These are phyloP conservation scores for Cephalopachus bancanus DNA, from an alignment of 2,797 vertebrate species.

Conservation along the genomic window DNA sequence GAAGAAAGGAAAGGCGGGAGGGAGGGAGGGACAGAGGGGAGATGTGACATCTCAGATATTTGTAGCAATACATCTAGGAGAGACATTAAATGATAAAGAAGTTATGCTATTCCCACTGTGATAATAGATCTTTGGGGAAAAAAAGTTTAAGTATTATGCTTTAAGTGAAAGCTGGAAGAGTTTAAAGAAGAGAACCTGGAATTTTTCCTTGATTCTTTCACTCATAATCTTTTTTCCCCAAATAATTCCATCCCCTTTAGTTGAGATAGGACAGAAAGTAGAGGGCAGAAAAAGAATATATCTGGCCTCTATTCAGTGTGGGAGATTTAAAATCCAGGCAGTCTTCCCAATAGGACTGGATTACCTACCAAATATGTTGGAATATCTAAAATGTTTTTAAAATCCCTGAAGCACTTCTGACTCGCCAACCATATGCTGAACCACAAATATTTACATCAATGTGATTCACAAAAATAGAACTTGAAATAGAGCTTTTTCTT, in stretches of 20 bases:
- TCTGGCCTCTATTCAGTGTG: conserved; percentile 16
- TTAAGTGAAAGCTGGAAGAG: conserved; percentile 32
- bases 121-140: conserved; percentile 7
- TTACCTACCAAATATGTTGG: conserved; percentile 52
- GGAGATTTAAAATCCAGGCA: conserved; percentile 42
- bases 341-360: conserved; percentile 6
- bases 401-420: conserved; percentile 29
- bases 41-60: not conserved
- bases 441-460: conserved; percentile 60
- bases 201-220: conserved; percentile 55
- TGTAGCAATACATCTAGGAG: not conserved
- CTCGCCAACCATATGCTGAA: conserved; percentile 58
- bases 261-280: not conserved
- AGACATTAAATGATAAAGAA: conserved; percentile 33
- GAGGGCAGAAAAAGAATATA: not conserved
- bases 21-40: not conserved
- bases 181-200: conserved; percentile 14
- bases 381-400: conserved; percentile 21
- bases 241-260: conserved; percentile 34
- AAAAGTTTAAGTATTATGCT: not conserved
- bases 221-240: not conserved
- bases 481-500: conserved; percentile 58
- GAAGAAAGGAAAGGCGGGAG: not conserved
- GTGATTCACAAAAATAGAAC: conserved; percentile 43
- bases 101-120: not conserved